Evolutionary conservation across 2,888 invertebrate species (phyloP).

Genomic region (Nephrotoma flavescens): DNA sequence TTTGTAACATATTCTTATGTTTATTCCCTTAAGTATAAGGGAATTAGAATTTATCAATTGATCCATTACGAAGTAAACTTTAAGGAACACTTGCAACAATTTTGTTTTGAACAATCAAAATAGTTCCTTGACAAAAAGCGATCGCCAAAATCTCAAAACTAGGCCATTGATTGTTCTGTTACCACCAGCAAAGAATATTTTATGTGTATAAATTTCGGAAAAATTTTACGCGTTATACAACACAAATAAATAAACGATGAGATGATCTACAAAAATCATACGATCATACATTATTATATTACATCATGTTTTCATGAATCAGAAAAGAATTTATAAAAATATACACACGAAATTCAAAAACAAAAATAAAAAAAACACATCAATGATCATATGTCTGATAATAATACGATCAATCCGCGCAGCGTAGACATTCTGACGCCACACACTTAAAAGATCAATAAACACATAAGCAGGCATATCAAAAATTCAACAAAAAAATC

Average conservation of each 20-base stretch:
- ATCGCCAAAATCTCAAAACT: not conserved
- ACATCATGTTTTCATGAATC: not conserved
- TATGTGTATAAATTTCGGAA: no score
- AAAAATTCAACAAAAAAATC: not conserved
- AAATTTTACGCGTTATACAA: no score
- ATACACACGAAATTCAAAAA: not conserved
- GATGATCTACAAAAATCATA: not conserved
- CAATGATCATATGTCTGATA: not conserved
- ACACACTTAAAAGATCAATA: not conserved
- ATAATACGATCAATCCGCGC: not conserved
- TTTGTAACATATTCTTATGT: no score
- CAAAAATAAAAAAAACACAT: not conserved
- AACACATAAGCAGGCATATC: not conserved
- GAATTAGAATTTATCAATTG: no score
- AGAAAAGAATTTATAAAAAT: not conserved
- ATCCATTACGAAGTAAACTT: no score
- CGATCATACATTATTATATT: not conserved
- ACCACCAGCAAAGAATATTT: not conserved
- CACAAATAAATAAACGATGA: not conserved
- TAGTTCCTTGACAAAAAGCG: not conserved
- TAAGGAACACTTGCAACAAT: no score
- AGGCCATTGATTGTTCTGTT: not conserved
- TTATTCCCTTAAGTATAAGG: no score
- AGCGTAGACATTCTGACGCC: not conserved
- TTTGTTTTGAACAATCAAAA: no score